Evolutionary conservation across 2,797 vertebrate species (phyloP).

Genomic region (Leptoclinus maculatus): DNA sequence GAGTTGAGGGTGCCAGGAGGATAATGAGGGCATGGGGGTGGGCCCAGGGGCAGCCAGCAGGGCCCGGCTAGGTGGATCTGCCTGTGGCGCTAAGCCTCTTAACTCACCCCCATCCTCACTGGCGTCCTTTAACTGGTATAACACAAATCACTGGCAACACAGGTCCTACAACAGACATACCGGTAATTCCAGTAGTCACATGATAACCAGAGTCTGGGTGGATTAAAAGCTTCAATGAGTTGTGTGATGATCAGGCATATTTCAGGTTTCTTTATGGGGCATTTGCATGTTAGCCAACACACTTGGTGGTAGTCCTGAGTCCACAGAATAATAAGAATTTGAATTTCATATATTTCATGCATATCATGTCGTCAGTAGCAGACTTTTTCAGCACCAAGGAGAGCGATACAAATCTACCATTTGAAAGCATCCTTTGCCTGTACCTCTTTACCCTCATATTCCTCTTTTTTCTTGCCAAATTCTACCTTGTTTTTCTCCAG

Average conservation of each 20-base stretch:
- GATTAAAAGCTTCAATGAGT: conserved; percentile 40
- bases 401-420: conserved; percentile 42
- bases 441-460: conserved; percentile 3
- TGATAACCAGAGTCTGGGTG: conserved; percentile 37
- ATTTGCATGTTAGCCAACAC: conserved; percentile 49
- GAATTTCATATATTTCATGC: conserved; percentile 42
- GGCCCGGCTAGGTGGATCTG: conserved; percentile 72
- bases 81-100: conserved; percentile 72
- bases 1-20: conserved; percentile 65
- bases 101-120: conserved; percentile 57
- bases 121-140: conserved; percentile 35
- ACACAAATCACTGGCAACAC: conserved; percentile 8
- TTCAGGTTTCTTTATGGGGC: conserved; percentile 30
- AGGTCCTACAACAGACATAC: conserved; percentile 40
- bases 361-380: conserved; percentile 13
- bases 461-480: background rate
- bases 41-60: conserved; percentile 62
- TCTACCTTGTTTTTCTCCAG: conserved; percentile 26
- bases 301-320: conserved; percentile 36
- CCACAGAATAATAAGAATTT: conserved; percentile 50
- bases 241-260: conserved; percentile 42
- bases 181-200: conserved; percentile 57
- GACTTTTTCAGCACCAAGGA: conserved; percentile 48
- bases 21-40: conserved; percentile 77
- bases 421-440: conserved; percentile 5